phyloP scores from a whole-genome alignment of 1,140 invertebrate species.

The Zaprionus inermis region DNA sequence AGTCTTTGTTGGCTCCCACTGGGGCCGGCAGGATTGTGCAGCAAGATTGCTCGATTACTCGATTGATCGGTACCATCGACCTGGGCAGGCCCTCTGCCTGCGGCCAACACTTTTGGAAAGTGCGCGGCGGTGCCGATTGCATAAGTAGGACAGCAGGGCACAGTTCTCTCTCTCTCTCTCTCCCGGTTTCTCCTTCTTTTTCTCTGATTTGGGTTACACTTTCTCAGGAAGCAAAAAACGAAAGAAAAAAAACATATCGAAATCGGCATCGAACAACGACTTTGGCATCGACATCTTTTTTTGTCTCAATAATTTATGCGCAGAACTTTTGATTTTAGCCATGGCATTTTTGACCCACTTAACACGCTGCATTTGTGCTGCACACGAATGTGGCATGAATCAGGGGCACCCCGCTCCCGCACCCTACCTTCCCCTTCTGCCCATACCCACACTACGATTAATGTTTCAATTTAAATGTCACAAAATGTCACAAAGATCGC shows the following conservation, averaged over 20 bases:
- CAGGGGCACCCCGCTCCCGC: background rate
- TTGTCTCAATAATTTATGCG: conserved; percentile 40
- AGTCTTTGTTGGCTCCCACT: conserved; percentile 23
- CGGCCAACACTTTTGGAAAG: conserved; percentile 53
- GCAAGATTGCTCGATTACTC: conserved; percentile 24
- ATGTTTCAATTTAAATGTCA: conserved; percentile 54
- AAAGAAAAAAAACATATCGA: background rate
- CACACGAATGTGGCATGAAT: background rate
- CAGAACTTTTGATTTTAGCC: conserved; percentile 57
- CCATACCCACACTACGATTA: background rate
- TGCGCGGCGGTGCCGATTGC: conserved; percentile 39
- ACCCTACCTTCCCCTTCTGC: background rate
- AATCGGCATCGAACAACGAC: conserved; percentile 1
- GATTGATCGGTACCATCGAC: conserved; percentile 12
- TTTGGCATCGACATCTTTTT: background rate
- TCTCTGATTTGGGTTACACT: conserved; percentile 43
- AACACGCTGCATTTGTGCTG: conserved; percentile 21
- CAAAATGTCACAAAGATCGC: conserved; percentile 58
- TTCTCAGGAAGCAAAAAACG: conserved; percentile 22
- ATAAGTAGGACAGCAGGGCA: conserved; percentile 50
- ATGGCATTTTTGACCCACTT: conserved; percentile 31
- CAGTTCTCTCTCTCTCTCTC: background rate
- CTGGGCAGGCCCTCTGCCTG: conserved; percentile 48
- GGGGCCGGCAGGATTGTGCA: conserved; percentile 27
- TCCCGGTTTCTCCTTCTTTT: background rate